These are phyloP conservation scores for Drosophila malerkotliana DNA, from an alignment of 1,140 invertebrate genomes.

Conservation along the genomic window DNA sequence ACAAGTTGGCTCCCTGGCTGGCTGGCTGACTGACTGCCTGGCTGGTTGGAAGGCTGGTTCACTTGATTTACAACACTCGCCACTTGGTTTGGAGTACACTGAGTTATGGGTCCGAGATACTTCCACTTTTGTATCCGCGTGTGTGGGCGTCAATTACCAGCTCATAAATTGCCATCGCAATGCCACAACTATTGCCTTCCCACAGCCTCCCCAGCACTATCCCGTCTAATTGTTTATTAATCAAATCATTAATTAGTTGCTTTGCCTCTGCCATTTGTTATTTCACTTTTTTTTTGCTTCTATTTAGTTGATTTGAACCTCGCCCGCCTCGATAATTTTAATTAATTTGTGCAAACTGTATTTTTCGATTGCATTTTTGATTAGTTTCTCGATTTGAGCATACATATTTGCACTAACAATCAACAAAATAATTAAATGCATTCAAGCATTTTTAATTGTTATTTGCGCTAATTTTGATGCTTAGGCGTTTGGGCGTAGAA, in stretches of 20 bases:
- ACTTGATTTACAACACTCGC: slow-evolving; percentile 63
- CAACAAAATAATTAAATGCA: slow-evolving; percentile 78
- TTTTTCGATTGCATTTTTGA: slow-evolving; percentile 73
- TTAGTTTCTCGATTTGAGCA: slow-evolving; percentile 60
- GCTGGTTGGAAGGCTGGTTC: slow-evolving; percentile 6
- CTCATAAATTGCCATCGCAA: slow-evolving; percentile 57
- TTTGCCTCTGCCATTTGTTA: slow-evolving; percentile 37
- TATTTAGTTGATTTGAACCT: slow-evolving; percentile 45
- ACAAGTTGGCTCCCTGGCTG: slow-evolving; percentile 43
- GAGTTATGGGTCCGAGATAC: slow-evolving; percentile 39
- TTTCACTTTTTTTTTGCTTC: slow-evolving; percentile 34
- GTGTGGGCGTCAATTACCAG: slow-evolving; percentile 63
- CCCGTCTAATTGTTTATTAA: slow-evolving; percentile 69
- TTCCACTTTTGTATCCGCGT: slow-evolving; percentile 16
- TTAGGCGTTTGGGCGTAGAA: slow-evolving; percentile 36
- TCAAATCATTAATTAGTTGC: slow-evolving; percentile 59
- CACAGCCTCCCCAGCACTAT: slow-evolving; percentile 1
- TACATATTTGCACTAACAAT: slow-evolving; percentile 64
- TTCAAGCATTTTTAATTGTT: slow-evolving; percentile 82
- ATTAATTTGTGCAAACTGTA: slow-evolving; percentile 66
- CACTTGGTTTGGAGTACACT: slow-evolving; percentile 35
- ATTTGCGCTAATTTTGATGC: slow-evolving; percentile 70
- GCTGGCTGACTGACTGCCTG: neutral
- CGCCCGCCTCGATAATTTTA: slow-evolving; percentile 63
- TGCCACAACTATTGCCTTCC: slow-evolving; percentile 30